Conservation (phyloP, 2,113 vertebrate species). For the Scomber japonicus region DNA sequence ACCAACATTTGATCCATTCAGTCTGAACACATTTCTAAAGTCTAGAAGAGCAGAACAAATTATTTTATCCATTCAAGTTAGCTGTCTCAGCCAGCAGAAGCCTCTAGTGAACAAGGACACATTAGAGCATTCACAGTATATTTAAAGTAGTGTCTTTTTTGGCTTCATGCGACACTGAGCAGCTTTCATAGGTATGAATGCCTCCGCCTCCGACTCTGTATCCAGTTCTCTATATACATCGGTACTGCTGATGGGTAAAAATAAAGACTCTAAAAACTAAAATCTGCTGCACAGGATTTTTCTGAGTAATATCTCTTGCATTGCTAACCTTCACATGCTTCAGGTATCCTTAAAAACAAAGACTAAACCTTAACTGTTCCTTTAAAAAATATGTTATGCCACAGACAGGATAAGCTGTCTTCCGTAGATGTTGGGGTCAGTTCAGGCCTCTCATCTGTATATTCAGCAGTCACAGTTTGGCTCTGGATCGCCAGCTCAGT, state of each 20-base stretch:
- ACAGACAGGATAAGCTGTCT: not conserved
- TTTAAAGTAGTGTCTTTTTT: no score
- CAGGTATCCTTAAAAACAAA: not conserved
- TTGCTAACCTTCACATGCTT: constrained; percentile 3
- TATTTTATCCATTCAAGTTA: no score
- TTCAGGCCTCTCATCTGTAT: not conserved
- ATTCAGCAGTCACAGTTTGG: constrained; percentile 22
- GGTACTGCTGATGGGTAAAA: not conserved
- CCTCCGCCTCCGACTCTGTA: no score
- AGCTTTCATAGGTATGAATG: no score
- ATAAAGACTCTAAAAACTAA: not conserved
- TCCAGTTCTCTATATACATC: no score
- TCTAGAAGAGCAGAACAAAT: no score
- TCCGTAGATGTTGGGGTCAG: not conserved
- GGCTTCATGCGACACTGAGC: no score
- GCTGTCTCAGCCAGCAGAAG: no score
- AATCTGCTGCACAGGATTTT: not conserved
- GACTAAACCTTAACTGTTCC: not conserved
- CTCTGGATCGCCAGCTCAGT: constrained; percentile 21
- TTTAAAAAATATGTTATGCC: constrained; percentile 29
- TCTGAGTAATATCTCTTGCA: not conserved
- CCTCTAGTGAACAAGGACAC: no score
- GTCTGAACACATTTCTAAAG: no score
- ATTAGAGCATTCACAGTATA: no score
- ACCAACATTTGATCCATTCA: no score